Evolutionary conservation across 2,888 invertebrate species (phyloP).

Genomic region (Endomychus coccineus): DNA sequence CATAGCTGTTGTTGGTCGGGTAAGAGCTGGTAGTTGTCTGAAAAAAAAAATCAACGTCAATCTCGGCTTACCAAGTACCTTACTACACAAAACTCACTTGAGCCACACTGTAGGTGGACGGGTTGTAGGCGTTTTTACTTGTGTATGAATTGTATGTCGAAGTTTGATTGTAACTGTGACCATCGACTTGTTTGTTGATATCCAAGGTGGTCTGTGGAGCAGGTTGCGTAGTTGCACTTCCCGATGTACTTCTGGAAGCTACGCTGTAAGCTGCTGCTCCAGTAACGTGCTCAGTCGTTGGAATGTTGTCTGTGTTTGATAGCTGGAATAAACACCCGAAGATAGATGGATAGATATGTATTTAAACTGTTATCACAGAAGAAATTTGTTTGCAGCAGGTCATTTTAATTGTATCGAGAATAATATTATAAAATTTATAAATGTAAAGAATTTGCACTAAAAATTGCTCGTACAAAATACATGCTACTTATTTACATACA

Average conservation of each 20-base stretch:
- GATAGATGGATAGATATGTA: too few species aligned
- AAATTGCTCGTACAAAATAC: too few species aligned
- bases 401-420: too few species aligned
- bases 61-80: not conserved
- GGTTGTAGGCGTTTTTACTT: slow-evolving; percentile 36
- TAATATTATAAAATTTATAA: too few species aligned
- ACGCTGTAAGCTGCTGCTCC: slow-evolving; percentile 37
- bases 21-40: slow-evolving; percentile 46
- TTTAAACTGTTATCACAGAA: too few species aligned
- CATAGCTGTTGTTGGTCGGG: slow-evolving; percentile 36
- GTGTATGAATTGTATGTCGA: slow-evolving; percentile 42
- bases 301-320: slow-evolving; percentile 41
- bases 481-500: too few species aligned
- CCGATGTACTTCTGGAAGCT: slow-evolving; percentile 38
- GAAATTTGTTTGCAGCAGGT: too few species aligned
- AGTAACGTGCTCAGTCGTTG: slow-evolving; percentile 39
- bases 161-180: slow-evolving; percentile 42
- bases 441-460: too few species aligned
- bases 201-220: slow-evolving; percentile 27
- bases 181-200: slow-evolving; percentile 38
- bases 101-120: slow-evolving; percentile 34
- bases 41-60: slow-evolving; percentile 17
- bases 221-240: slow-evolving; percentile 32
- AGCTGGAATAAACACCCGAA: slow-evolving; percentile 36
- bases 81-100: slow-evolving; percentile 30